Evolutionary conservation across 1,140 invertebrate species (phyloP), one percentile per base, ranked within the genome.

Genomic region (Pseudachorutes palmiensis): DNA sequence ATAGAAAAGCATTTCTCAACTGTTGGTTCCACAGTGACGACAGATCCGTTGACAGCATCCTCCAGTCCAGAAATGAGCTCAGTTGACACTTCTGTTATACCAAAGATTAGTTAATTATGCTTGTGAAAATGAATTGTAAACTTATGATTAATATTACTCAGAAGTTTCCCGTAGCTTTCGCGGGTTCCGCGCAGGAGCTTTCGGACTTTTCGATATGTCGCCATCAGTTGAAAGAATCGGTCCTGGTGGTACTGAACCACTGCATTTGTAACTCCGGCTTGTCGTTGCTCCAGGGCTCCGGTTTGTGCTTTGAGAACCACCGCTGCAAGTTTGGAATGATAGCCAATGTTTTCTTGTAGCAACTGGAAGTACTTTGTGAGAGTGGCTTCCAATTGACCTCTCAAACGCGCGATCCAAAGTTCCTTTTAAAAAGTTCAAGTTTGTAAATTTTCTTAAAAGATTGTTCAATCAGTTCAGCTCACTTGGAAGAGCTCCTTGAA

Each of bases 401-500:
- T 60, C 24, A 74, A 31, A 19, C 60, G 58, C 1, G 59, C 22
- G 14, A 41, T 60, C 70, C 70, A 72, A 12, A 36, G 41, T 2
- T 67, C 59, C 64, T 72, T n/a, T 26, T 61, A 61, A 1, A 22
- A 58, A 45, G 19, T 45, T 45, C 36, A 45, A 45, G 19, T 45
- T 45, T 36, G 55, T 5, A 64, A 64, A 41, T 36, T 2, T 41
- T 12, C 19, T 60, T 57, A 29, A 41, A 5, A 12, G 55, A 19
- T 0, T 62, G 16, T 28, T 48, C 26, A 62, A 62, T 22, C 5
- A 2, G 22, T 33, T 45, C n/a, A n/a, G n/a, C 63, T 49, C 22
- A 68, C 69, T 19, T 70, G 66, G 26, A 73, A 67, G 26, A 73
- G 48, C 45, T 74, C 72, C 0, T 63, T 48, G 29, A 74, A 74